Conservation (phyloP, 2,797 vertebrate species). For the Dromococcyx pavoninus region DNA sequence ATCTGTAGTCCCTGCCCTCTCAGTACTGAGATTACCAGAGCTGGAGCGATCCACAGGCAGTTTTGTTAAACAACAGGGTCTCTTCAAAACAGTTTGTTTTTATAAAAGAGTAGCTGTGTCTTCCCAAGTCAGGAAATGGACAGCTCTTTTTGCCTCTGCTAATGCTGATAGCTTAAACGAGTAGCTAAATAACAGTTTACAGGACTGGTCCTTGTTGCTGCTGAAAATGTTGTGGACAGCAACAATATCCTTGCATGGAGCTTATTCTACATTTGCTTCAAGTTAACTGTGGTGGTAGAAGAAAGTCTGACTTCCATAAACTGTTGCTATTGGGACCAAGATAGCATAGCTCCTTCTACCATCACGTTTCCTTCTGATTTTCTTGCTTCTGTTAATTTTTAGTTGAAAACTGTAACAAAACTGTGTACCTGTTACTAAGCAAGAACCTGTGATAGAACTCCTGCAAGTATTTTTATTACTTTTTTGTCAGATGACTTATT, state of each 20-base stretch:
- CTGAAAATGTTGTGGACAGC: neutral
- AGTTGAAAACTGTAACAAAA: neutral
- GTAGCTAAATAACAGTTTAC: neutral
- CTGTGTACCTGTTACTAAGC: neutral
- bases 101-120: neutral
- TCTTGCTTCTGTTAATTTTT: neutral
- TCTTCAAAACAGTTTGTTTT: neutral
- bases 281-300: neutral
- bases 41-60: neutral
- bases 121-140: neutral
- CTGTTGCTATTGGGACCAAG: neutral
- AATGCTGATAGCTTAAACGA: neutral
- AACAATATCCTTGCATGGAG: neutral
- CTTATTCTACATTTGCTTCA: neutral
- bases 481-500: neutral
- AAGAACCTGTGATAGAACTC: neutral
- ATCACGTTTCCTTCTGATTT: neutral
- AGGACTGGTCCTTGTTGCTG: neutral
- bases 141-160: neutral
- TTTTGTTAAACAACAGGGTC: neutral
- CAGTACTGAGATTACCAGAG: neutral
- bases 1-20: neutral
- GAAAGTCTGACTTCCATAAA: neutral
- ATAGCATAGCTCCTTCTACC: neutral
- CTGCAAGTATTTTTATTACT: neutral